phyloP scores from a whole-genome alignment of 2,797 vertebrate genomes.

The Sitta carolinensis region DNA sequence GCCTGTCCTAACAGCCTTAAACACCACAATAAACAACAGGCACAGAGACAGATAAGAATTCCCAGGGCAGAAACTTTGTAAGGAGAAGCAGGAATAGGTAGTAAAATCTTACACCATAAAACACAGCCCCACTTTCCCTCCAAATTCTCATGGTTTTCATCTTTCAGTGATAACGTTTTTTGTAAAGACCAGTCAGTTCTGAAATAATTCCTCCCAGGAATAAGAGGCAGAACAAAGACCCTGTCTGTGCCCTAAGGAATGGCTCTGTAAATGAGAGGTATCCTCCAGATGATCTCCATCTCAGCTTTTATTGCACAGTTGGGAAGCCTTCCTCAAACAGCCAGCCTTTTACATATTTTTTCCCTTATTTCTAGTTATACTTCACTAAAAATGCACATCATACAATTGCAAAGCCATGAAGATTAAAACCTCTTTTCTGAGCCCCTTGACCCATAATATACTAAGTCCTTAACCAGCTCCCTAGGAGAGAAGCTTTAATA shows the following conservation, averaged over 20 bases:
- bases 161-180: background rate
- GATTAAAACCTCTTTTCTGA: background rate
- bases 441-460: background rate
- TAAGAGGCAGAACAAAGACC: background rate
- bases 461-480: background rate
- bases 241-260: background rate
- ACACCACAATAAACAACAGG: background rate
- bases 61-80: background rate
- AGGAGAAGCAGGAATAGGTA: background rate
- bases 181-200: background rate
- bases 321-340: background rate
- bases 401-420: background rate
- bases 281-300: background rate
- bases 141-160: constrained; percentile 4
- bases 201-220: background rate
- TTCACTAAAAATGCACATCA: background rate
- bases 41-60: background rate
- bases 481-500: background rate
- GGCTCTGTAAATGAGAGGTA: background rate
- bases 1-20: background rate
- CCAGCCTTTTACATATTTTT: background rate
- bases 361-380: background rate
- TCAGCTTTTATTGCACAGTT: background rate
- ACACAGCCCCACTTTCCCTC: background rate
- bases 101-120: background rate